phyloP scores from a whole-genome alignment of 2,888 invertebrate species.

The Rapana venosa region DNA sequence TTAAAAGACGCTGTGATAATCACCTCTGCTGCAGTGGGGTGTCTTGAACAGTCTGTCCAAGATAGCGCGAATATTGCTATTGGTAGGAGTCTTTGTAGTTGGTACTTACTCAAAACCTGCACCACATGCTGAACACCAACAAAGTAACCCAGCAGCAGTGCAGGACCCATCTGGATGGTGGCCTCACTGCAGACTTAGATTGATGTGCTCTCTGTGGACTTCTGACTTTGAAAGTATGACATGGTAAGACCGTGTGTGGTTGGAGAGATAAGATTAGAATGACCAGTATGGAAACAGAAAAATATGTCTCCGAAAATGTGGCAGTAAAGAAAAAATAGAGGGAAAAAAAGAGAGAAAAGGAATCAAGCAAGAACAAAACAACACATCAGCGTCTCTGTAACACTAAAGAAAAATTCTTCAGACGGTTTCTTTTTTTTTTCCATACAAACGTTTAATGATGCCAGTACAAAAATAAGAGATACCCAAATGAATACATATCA shows the following conservation, averaged over 20 bases:
- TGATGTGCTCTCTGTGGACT: not conserved
- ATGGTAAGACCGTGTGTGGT: not conserved
- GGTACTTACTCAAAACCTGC: not conserved
- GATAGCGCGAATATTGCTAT: too few relatives aligned
- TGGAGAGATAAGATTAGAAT: not conserved
- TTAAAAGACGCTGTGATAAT: too few relatives aligned
- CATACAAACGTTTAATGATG: constrained; percentile 49
- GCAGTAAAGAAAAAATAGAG: not conserved
- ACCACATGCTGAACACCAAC: not conserved
- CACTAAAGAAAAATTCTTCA: not conserved
- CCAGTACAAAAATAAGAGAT: constrained; percentile 48
- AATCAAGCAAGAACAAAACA: not conserved
- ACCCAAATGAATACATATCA: constrained; percentile 18
- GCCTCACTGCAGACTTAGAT: too few relatives aligned
- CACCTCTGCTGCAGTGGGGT: too few relatives aligned
- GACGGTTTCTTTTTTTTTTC: not conserved
- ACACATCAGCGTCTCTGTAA: not conserved
- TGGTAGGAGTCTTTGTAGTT: too few relatives aligned
- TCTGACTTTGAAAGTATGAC: not conserved
- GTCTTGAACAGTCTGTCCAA: too few relatives aligned
- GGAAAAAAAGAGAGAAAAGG: not conserved
- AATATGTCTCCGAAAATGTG: not conserved
- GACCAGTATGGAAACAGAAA: not conserved
- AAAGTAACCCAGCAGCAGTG: not conserved
- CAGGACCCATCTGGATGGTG: not conserved